phyloP scores from a whole-genome alignment of 1,140 invertebrate species.

The Acromyrmex heyeri region DNA sequence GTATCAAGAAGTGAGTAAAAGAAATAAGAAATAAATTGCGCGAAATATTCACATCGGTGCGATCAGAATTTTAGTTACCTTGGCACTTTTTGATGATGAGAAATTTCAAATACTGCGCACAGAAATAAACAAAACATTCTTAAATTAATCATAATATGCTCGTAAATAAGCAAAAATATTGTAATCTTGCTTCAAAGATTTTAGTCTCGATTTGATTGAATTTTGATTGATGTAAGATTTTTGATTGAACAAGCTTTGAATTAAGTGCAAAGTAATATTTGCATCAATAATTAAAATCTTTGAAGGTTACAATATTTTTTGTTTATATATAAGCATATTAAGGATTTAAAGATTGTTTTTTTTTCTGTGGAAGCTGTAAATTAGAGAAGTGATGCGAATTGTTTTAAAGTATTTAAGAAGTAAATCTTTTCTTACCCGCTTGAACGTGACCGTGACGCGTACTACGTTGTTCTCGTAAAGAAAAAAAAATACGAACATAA shows the following conservation, averaged over 20 bases:
- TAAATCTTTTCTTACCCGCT: background rate
- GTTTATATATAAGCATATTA: no score
- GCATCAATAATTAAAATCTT: no score
- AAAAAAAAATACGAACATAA: background rate
- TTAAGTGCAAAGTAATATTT: no score
- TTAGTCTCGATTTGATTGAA: no score
- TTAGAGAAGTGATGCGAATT: background rate
- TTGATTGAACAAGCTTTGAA: no score
- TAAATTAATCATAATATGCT: no score
- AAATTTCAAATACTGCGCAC: background rate
- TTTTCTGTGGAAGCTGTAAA: background rate
- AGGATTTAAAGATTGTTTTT: no score
- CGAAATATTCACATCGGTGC: background rate
- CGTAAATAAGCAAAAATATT: no score
- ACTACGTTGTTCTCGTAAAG: background rate
- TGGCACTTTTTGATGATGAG: background rate
- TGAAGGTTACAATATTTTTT: no score
- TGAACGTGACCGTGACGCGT: background rate
- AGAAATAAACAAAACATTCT: no score
- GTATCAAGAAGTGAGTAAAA: constrained; percentile 37
- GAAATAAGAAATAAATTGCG: constrained; percentile 19
- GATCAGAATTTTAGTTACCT: background rate
- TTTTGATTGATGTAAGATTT: no score
- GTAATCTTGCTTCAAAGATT: no score
- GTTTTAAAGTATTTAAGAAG: background rate